Base-by-base conservation (phyloP, 2,113 vertebrate genomes). In the Rhombomys opimus region DNA sequence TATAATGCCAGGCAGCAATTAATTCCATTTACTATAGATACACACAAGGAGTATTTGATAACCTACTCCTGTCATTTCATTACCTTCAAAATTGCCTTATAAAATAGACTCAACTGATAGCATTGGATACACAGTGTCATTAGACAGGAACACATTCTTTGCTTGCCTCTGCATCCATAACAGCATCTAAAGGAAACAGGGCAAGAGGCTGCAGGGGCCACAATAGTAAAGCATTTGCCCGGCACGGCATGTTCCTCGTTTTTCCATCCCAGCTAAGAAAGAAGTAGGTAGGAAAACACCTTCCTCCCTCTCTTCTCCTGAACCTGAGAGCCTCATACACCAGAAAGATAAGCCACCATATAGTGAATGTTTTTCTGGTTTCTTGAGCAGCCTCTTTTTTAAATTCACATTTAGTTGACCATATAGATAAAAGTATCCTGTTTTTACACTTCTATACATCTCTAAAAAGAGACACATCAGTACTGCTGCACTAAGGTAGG, bases 1-100 rank as follows among this genome's bases (percentile, higher is more conserved):
- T 32, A 12, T 10, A 73, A 46, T 18, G 17, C 27, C 80, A 73
- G 32, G 41, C 67, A 90, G 68, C 17, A 54, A 1, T 73, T 88
- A 82, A 76, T 57, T 95, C 97, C 95, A 95, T 97, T 13, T 90
- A 84, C 23, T 57, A 27, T 0, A 81, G 75, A 75, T 5, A 12
- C 70, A 61, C 10, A 35, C 10, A 11, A 41, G 32, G 15, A 90
- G 13, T 61, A 30, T 46, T 41, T 46, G 27, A 41, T 90, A 70
- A 68, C 35, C 35, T 11, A 7, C 68, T 61, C 7, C 23, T 35
- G 11, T 4, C 59, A 25, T 65, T 46, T 73, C 5, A 30, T 57
- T n/a, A 13, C 20, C 8, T 65, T 63, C 52, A 10, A 7, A 81
- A 68, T 59, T 67, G 18, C 57, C 32, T 22, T 13, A 25, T 54